A percentile compares a stretch with the other conserved stretches of the same genome.
Conservation (phyloP, 2,797 vertebrate genomes). For the Leptoclinus maculatus region DNA sequence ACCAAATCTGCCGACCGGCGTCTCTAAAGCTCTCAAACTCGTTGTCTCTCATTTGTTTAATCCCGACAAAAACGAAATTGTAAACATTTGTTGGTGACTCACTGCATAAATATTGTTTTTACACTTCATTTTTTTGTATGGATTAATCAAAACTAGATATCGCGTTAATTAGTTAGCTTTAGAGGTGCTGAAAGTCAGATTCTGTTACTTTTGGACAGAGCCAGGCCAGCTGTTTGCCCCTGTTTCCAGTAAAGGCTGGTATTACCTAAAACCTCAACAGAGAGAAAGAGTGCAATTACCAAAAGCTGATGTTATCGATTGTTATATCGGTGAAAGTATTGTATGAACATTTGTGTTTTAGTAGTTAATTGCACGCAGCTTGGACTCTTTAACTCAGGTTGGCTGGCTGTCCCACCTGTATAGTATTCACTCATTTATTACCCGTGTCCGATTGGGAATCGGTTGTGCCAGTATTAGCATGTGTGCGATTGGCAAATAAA, state of each 20-base stretch:
- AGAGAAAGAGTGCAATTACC: background rate
- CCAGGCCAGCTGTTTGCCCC: background rate
- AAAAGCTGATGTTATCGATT: constrained; percentile 7
- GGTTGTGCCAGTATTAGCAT: constrained; percentile 2
- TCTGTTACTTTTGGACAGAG: background rate
- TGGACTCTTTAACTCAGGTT: background rate
- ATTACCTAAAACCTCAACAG: background rate
- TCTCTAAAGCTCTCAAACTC: background rate
- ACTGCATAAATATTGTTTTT: background rate
- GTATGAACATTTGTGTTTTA: background rate
- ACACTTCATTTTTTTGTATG: background rate
- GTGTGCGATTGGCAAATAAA: constrained; percentile 33
- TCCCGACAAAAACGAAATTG: background rate
- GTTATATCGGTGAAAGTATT: background rate
- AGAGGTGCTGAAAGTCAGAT: background rate
- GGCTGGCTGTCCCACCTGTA: constrained; percentile 13
- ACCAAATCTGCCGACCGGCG: background rate
- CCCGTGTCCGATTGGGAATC: background rate
- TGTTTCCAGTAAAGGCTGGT: constrained; percentile 5
- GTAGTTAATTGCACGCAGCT: background rate
- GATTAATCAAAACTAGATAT: background rate
- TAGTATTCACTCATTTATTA: background rate
- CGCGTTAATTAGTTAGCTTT: background rate
- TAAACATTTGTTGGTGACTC: background rate
- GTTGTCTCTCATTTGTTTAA: background rate